Base-by-base conservation (phyloP, 2,113 vertebrate genomes). In the Gasterosteus aculeatus region DNA sequence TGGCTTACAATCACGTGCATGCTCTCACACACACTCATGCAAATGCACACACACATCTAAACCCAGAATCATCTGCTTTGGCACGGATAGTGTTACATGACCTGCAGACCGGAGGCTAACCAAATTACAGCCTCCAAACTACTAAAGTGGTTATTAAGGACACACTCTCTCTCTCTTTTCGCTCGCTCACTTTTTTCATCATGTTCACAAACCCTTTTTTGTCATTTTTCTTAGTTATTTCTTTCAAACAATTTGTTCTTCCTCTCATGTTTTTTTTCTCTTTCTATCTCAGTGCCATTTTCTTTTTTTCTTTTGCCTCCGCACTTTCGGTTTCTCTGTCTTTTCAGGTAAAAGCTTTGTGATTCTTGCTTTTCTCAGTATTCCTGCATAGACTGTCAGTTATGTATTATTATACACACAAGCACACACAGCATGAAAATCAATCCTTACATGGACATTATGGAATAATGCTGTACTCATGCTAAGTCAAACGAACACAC, bases 101-200 rank as follows among this genome's bases (percentile, higher is more conserved):
- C 92, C 92, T 91, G 89, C 92, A 91, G 89, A 92, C 87, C 78
- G 76, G 86, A 92, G 90, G 86, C 85, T 93, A 95, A 95, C 92
- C 78, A 81, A 62, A 93, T 95, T 94, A 94, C 85, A 26, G 84
- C 90, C 89, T 89, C 92, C 81, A 92, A 93, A 93, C 91, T 91
- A 94, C 92, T 93, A 93, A 94, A 95, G 94, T 94, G 93, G 90
- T 94, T 92, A 94, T 95, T 94, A 95, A 91, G 90, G 83, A 87
- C 90, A 85, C 82, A 54, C 85, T 85, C 87, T 85, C 79, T 63
- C 81, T 83, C 38, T 71, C 44, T 72, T 16, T 84, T 78, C 56
- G 3, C 53, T 76, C 5, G 0, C 46, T 74, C 58, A 71, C 56
- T n/a, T 81, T 78, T 78, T 83, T 80, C 31, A 80, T 81, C 74